Conservation (phyloP, 2,113 vertebrate species). For the Notechis scutatus region DNA sequence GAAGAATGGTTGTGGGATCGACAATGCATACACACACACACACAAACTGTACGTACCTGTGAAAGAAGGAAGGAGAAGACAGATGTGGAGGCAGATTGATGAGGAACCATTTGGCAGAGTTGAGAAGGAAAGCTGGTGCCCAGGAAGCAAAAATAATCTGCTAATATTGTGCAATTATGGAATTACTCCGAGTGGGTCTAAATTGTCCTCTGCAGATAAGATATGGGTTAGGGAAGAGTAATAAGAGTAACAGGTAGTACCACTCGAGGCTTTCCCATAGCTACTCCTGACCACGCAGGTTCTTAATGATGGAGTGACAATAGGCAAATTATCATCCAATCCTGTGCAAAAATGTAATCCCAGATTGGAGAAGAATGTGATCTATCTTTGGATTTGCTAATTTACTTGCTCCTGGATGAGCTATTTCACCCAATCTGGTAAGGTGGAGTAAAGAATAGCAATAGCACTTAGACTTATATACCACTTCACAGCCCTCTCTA, state of each 20-base stretch:
- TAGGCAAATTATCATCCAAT: not conserved
- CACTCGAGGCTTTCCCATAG: not conserved
- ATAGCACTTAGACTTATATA: too few species aligned
- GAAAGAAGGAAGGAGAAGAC: not conserved
- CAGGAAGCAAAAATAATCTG: not conserved
- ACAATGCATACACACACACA: too few species aligned
- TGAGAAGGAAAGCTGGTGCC: not conserved
- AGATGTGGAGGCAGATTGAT: not conserved
- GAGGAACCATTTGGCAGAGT: not conserved
- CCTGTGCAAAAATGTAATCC: not conserved
- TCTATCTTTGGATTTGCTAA: not conserved
- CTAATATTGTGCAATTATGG: not conserved
- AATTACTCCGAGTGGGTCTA: not conserved
- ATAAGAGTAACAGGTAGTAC: not conserved
- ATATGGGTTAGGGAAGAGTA: not conserved
- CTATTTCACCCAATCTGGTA: not conserved
- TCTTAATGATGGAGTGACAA: not conserved
- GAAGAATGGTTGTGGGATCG: too few species aligned
- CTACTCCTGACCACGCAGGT: not conserved
- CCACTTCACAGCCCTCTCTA: too few species aligned
- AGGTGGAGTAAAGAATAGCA: not conserved
- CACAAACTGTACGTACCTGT: too few species aligned
- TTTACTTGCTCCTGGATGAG: not conserved
- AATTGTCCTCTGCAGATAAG: not conserved
- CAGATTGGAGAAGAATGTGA: not conserved